Evolutionary conservation across 2,888 invertebrate species (phyloP).

Genomic region (Meganola albula): DNA sequence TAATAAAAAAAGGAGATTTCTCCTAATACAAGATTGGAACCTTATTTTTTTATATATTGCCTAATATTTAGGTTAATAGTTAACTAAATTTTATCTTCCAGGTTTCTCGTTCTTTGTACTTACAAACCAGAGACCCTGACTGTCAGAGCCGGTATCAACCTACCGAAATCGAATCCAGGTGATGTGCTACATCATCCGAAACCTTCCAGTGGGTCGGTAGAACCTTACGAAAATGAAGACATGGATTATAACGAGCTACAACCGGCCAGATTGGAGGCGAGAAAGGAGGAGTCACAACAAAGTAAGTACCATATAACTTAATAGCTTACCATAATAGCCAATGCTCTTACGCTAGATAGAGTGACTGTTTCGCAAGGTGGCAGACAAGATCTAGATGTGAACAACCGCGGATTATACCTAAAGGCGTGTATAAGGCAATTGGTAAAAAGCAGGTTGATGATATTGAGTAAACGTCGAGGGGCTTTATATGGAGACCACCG

Average conservation of each 20-base stretch:
- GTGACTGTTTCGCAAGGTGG: no score
- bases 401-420: no score
- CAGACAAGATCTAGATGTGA: no score
- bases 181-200: slow-evolving; percentile 65
- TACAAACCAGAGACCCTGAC: slow-evolving; percentile 90
- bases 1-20: no score
- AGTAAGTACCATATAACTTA: slow-evolving; percentile 38
- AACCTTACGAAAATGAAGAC: slow-evolving; percentile 60
- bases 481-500: no score
- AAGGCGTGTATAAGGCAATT: no score
- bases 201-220: slow-evolving; percentile 58
- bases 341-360: background rate
- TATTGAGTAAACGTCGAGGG: no score
- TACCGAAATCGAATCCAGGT: slow-evolving; percentile 79
- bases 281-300: slow-evolving; percentile 53
- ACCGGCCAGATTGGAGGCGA: slow-evolving; percentile 67
- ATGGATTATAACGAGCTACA: slow-evolving; percentile 66
- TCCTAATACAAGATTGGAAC: no score
- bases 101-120: slow-evolving; percentile 88
- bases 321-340: slow-evolving; percentile 3
- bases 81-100: slow-evolving; percentile 34
- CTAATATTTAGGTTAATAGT: background rate
- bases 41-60: no score
- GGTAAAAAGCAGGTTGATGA: no score
- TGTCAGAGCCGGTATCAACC: slow-evolving; percentile 86